A percentile compares a stretch with the other conserved stretches of the same genome.
Evolutionary conservation across 2,113 vertebrate genomes (phyloP).

Genomic region (Neoarius graeffei): DNA sequence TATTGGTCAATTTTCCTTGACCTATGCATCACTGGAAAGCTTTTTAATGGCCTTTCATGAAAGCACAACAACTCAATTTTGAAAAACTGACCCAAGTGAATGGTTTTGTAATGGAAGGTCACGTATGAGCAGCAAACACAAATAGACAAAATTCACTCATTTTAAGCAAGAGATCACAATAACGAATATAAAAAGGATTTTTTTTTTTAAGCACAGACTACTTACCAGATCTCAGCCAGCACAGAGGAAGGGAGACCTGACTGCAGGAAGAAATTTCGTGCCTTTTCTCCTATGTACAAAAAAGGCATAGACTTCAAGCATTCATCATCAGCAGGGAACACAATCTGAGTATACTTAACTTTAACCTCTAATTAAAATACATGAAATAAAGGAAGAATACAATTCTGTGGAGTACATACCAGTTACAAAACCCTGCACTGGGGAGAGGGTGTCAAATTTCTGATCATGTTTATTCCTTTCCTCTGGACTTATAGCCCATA

Average conservation of each 20-base stretch:
- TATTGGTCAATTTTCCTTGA: no score
- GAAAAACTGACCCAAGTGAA: no score
- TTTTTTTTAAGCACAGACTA: not conserved
- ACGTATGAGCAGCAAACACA: no score
- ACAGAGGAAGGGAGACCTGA: conserved; percentile 85
- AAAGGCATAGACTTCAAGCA: not conserved
- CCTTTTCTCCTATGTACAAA: conserved; percentile 83
- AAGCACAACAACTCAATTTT: no score
- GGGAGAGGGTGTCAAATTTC: conserved; percentile 89
- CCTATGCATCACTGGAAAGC: no score
- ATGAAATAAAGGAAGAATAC: not conserved
- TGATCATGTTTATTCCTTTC: conserved; percentile 93
- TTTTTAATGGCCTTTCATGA: no score
- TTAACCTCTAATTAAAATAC: not conserved
- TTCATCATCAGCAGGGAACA: not conserved
- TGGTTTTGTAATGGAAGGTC: no score
- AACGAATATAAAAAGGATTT: not conserved
- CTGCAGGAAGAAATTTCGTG: conserved; percentile 90
- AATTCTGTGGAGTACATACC: conserved; percentile 69
- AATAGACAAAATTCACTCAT: not conserved
- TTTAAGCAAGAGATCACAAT: not conserved
- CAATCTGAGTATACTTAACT: not conserved
- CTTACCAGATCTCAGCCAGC: conserved; percentile 96
- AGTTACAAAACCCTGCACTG: conserved; percentile 85
- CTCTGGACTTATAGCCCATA: conserved; percentile 93